Conservation (phyloP, 2,797 vertebrate species). For the Oryzias sinensis region DNA sequence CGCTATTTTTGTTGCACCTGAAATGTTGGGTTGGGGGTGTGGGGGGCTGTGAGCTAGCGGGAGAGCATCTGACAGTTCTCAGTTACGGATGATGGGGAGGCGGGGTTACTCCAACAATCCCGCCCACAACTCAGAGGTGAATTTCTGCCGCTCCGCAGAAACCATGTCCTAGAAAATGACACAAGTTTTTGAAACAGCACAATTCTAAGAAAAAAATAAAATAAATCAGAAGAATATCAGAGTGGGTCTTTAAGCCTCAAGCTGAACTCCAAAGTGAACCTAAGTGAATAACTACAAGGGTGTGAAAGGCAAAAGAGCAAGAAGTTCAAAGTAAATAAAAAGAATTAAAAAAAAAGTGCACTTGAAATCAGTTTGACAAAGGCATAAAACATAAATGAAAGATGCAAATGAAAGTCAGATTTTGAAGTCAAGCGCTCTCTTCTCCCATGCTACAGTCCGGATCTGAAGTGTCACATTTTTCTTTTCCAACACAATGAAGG, state of each 20-base stretch:
- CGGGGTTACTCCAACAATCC: too few relatives aligned
- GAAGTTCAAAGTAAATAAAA: constrained; percentile 37
- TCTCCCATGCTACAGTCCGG: constrained; percentile 53
- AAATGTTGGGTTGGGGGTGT: too few relatives aligned
- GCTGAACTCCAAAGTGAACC: not conserved
- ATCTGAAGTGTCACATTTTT: constrained; percentile 31
- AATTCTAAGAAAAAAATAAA: too few relatives aligned
- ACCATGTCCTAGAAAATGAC: too few relatives aligned
- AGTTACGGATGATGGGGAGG: too few relatives aligned
- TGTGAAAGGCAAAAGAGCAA: constrained; percentile 50
- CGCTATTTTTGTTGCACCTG: too few relatives aligned
- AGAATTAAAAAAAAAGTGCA: constrained; percentile 14
- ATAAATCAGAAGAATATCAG: not conserved
- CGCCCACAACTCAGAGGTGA: too few relatives aligned
- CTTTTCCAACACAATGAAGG: constrained; percentile 47
- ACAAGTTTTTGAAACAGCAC: too few relatives aligned
- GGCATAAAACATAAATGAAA: constrained; percentile 41
- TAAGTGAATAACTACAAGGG: constrained; percentile 15
- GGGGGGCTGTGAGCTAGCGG: too few relatives aligned
- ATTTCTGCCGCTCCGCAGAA: too few relatives aligned
- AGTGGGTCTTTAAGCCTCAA: constrained; percentile 1
- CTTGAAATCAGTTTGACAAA: constrained; percentile 34
- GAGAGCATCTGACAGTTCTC: too few relatives aligned
- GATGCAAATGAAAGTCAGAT: constrained; percentile 42
- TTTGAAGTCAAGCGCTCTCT: constrained; percentile 50